These are phyloP conservation scores for Hydropsyche betteni DNA, from an alignment of 2,888 invertebrate genomes.

Conservation along the genomic window DNA sequence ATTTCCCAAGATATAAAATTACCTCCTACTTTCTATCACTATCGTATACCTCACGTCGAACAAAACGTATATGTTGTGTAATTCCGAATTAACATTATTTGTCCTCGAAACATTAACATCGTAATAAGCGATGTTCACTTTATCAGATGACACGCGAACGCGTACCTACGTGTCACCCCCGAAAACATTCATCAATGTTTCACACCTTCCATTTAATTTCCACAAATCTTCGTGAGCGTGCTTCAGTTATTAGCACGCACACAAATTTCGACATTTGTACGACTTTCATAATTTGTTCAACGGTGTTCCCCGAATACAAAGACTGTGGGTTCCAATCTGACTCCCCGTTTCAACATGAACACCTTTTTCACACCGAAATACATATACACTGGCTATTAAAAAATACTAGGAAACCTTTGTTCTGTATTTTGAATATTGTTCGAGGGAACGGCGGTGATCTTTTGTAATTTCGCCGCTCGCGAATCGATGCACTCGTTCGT, in stretches of 20 bases:
- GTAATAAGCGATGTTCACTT: constrained; percentile 26
- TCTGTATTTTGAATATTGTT: too few species aligned
- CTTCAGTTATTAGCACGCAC: constrained; percentile 3
- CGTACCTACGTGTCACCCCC: neutral
- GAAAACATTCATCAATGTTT: constrained; percentile 21
- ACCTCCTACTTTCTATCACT: neutral
- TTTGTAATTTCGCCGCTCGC: constrained; percentile 14
- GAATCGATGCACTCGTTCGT: constrained; percentile 14
- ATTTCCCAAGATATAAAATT: too few species aligned
- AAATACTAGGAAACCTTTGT: too few species aligned
- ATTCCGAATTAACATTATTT: constrained; percentile 25
- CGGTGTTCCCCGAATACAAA: too few species aligned
- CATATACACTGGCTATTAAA: too few species aligned
- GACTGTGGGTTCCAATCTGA: too few species aligned
- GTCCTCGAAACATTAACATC: constrained; percentile 24
- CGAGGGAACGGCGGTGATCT: neutral
- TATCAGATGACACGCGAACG: constrained; percentile 29
- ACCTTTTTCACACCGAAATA: too few species aligned
- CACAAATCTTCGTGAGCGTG: constrained; percentile 1
- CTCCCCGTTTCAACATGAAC: too few species aligned
- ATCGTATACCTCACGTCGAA: neutral
- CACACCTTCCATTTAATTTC: constrained; percentile 21
- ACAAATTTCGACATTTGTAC: neutral
- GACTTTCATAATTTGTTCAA: too few species aligned
- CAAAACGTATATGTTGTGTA: constrained; percentile 2